These are phyloP conservation scores for human DNA, from an alignment of 2,113 vertebrate species.

Conservation along the genomic window GRCh38 chr15:40087001-40087500, in stretches of 20 bases:
- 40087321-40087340: background rate
- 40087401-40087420: conserved; percentile 27
- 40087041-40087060: conserved; percentile 15
- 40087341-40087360: conserved; percentile 15
- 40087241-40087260: background rate
- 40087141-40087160: background rate
- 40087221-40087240: background rate
- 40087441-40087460: background rate
- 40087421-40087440: background rate
- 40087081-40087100: background rate
- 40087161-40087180: background rate
- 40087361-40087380: conserved; percentile 33
- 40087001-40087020: conserved; percentile 32
- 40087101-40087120: background rate
- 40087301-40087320: background rate
- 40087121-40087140: conserved; percentile 39
- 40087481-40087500: background rate
- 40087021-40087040: conserved; percentile 65
- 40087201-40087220: background rate
- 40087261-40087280: background rate
- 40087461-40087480: background rate
- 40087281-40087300: background rate
- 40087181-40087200: background rate
- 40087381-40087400: background rate
- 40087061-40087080: conserved; percentile 48